Conservation (phyloP, 2,113 vertebrate genomes). For the Paramormyrops kingsleyae region DNA sequence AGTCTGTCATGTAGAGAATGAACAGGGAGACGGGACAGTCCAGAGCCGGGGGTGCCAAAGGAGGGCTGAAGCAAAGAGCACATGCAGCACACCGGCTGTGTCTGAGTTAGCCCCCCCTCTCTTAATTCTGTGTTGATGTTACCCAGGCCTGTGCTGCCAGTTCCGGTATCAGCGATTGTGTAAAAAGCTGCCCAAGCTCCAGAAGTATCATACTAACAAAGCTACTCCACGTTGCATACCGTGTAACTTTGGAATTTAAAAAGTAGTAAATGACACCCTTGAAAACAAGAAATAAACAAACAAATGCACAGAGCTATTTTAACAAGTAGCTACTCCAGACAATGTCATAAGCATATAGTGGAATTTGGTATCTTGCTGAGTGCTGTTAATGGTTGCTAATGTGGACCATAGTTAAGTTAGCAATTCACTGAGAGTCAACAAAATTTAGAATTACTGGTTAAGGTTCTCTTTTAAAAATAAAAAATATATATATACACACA, state of each 20-base stretch:
- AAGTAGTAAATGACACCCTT: background rate
- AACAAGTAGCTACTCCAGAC: background rate
- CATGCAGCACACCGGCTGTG: background rate
- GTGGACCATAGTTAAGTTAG: background rate
- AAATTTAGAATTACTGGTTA: background rate
- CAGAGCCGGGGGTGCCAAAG: background rate
- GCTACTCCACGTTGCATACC: background rate
- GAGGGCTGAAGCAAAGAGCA: background rate
- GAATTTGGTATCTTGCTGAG: background rate
- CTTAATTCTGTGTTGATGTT: background rate
- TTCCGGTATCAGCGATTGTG: background rate
- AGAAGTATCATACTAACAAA: background rate
- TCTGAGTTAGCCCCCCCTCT: background rate
- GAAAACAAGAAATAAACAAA: background rate
- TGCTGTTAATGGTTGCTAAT: background rate
- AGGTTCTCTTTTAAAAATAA: too few species aligned
- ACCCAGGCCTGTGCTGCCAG: background rate
- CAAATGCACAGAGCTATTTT: background rate
- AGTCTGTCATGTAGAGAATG: background rate
- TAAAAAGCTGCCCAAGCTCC: background rate
- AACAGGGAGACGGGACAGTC: background rate
- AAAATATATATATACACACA: too few species aligned
- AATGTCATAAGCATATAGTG: background rate
- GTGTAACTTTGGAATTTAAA: background rate
- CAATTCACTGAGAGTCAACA: background rate